A percentile compares a stretch with the other conserved stretches of the same genome.
phyloP scores from a whole-genome alignment of 2,113 vertebrate genomes.

The Plestiodon gilberti region DNA sequence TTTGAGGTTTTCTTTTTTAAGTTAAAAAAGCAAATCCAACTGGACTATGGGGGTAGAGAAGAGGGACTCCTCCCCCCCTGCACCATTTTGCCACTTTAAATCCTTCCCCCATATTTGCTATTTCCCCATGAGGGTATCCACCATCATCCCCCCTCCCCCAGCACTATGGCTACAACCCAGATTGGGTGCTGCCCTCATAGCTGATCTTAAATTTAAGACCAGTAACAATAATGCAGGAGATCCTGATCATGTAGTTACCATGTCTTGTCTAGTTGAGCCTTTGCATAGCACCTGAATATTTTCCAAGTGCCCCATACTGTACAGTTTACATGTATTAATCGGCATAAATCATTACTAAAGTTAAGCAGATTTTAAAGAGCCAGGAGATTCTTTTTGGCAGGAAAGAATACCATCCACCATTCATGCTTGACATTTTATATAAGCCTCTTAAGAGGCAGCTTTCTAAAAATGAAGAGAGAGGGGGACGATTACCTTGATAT shows the following conservation, averaged over 20 bases:
- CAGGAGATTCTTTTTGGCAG: background rate
- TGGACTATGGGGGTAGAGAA: too few species aligned
- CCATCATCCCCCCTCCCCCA: background rate
- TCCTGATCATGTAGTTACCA: background rate
- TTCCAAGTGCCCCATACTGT: background rate
- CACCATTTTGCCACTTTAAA: too few species aligned
- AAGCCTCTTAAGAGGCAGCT: background rate
- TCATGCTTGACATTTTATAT: background rate
- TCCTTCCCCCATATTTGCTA: too few species aligned
- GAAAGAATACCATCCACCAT: background rate
- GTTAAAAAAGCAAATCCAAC: too few species aligned
- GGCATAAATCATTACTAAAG: background rate
- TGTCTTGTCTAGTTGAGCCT: background rate
- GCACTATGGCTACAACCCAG: too few species aligned
- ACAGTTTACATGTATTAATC: background rate
- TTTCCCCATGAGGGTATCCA: background rate
- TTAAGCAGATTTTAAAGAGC: constrained; percentile 7
- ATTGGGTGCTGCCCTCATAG: background rate
- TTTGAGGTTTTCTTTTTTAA: too few species aligned
- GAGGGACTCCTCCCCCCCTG: too few species aligned
- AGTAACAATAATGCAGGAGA: background rate
- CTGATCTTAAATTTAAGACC: background rate
- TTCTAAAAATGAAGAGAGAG: constrained; percentile 28
- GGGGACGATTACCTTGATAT: constrained; percentile 86
- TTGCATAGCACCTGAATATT: background rate